Base-by-base conservation (phyloP, 2,888 invertebrate genomes). In the Phrixothrix hirtus region DNA sequence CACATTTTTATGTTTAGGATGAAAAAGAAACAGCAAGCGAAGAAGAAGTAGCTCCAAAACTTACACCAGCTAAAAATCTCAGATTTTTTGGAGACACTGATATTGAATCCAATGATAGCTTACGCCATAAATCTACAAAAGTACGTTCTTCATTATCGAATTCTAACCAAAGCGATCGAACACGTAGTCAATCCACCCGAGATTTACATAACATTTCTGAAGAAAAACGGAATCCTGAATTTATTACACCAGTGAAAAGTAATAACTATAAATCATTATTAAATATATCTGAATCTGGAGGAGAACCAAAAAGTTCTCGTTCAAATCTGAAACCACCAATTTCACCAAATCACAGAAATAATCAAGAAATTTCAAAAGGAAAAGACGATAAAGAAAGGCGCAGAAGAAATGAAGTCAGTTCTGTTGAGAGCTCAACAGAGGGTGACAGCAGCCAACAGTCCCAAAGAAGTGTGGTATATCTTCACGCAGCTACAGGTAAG, bases 11-110 rank as follows among this genome's bases (percentile, higher is more conserved):
- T 17, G 26, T 52, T 32, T 25, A 55, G 55, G 50, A 55, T 29
- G 49, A 69, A 41, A 68, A 65, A 42, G 67, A 68, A 39, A 81
- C 82, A 17, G 78, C 77, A 55, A 81, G 83, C 38, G 84, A 84
- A 69, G 82, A 83, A 54, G 83, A 83, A 47, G 69, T 77, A 11
- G 46, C 47, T 5, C 57, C 62, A 21, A 70, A 78, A 47, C 56
- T 69, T 10, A 78, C 78, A 66, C 81, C 82, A 5, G 79, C 81
- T 17, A 89, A 89, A 72, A 89, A 83, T 75, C 81, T 90, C 7
- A 83, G 91, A 38, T 91, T 90, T 79, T 91, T 91, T 74, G 91
- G 90, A 12, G 90, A 91, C 74, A 90, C 90, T 6, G 90, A 91
- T 69, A 79, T 82, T 53, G 90, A 91, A 65, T 89, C 89, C 7